Conservation (phyloP, 2,113 vertebrate genomes). For the Pluvialis apricaria region DNA sequence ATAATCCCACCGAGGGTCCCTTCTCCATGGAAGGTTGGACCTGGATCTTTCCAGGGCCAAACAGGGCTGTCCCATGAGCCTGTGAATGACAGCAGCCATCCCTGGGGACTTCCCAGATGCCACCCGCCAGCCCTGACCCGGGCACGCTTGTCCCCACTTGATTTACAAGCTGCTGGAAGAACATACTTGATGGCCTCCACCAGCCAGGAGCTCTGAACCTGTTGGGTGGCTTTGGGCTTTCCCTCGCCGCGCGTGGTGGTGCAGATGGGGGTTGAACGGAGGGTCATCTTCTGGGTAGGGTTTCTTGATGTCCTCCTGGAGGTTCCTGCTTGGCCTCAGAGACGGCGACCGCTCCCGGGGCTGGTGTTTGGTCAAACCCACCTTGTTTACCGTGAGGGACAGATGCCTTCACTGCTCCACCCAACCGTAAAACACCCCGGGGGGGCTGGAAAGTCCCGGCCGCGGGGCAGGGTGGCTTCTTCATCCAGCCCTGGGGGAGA, state of each 20-base stretch:
- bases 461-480: neutral
- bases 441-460: neutral
- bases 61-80: accelerated
- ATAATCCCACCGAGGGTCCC: neutral
- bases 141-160: accelerated
- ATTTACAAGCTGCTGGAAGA: neutral
- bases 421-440: neutral
- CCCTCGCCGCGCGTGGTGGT: accelerated
- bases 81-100: neutral
- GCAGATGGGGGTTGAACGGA: accelerated
- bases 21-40: accelerated
- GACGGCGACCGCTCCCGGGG: accelerated
- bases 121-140: neutral
- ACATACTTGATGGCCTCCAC: accelerated
- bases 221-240: neutral
- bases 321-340: neutral
- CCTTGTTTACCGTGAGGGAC: neutral
- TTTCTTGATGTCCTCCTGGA: neutral
- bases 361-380: neutral
- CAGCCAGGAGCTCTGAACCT: neutral
- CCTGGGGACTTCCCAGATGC: neutral
- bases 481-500: neutral
- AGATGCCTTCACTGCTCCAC: neutral
- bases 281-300: neutral
- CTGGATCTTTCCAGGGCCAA: neutral